Percentiles rank a stretch among this genome's conserved stretches.
These are phyloP conservation scores for Actinia equina DNA, from an alignment of 64 coral and sea anemone species.

Conservation along the genomic window DNA sequence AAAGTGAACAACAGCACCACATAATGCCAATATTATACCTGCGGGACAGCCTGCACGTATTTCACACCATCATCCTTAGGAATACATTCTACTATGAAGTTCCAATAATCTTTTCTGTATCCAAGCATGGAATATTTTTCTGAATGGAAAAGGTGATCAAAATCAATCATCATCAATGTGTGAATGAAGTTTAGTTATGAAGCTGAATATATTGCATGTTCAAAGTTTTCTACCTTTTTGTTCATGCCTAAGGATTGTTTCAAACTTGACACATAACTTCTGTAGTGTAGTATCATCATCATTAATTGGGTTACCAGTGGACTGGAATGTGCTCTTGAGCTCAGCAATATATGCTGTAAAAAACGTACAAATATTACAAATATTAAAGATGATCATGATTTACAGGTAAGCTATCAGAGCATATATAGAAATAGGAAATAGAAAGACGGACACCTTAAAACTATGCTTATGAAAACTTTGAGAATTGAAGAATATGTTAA, in stretches of 20 bases:
- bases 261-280: slow-evolving; percentile 98
- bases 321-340: slow-evolving; percentile 56
- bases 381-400: too few species aligned
- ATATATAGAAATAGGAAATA: too few species aligned
- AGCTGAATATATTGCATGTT: too few species aligned
- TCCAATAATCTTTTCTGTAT: slow-evolving; percentile 98
- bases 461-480: too few species aligned
- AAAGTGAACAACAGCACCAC: neutral
- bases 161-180: neutral
- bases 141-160: slow-evolving; percentile 31
- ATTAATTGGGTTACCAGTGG: slow-evolving; percentile 60
- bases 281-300: slow-evolving; percentile 93
- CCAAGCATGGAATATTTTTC: slow-evolving; percentile 97
- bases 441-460: too few species aligned
- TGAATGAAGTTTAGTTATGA: too few species aligned
- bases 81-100: slow-evolving; percentile 86
- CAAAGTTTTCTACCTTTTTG: slow-evolving; percentile 22
- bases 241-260: slow-evolving; percentile 89
- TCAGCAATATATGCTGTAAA: slow-evolving; percentile 68
- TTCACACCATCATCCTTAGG: slow-evolving; percentile 88
- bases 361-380: neutral
- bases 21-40: slow-evolving; percentile 53
- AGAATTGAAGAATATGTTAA: too few species aligned
- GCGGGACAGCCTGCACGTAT: slow-evolving; percentile 81
- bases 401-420: too few species aligned